Evolutionary conservation across 2,113 vertebrate species (phyloP).

Genomic region (Amphiprion percula): DNA sequence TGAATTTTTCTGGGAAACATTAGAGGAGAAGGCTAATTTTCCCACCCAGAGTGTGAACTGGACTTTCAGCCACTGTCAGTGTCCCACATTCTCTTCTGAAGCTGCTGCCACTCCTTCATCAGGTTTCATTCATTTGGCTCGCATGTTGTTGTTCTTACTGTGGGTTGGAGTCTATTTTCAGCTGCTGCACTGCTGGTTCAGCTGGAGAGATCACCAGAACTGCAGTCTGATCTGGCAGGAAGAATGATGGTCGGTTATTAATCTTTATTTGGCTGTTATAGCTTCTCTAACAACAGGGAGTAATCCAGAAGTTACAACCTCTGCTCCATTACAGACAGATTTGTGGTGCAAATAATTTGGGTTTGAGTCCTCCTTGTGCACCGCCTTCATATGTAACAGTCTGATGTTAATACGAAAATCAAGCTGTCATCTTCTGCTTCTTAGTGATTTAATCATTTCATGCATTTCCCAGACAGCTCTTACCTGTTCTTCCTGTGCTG

Average conservation of each 20-base stretch:
- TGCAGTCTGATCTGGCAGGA: conserved; percentile 24
- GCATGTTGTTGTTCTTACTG: conserved; percentile 41
- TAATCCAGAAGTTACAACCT: conserved; percentile 29
- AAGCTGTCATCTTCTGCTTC: not conserved
- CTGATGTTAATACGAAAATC: not conserved
- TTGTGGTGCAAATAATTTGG: conserved; percentile 8
- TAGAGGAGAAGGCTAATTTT: not conserved
- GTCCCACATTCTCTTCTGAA: conserved; percentile 12
- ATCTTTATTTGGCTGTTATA: conserved; percentile 41
- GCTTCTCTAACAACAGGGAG: conserved; percentile 3
- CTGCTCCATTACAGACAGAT: conserved; percentile 2
- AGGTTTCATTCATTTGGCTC: conserved; percentile 60
- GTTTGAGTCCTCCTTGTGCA: conserved; percentile 9
- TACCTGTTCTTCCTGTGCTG: not conserved
- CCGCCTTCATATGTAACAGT: not conserved
- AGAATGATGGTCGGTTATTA: conserved; percentile 28
- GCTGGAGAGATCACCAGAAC: conserved; percentile 49
- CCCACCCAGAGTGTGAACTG: conserved; percentile 15
- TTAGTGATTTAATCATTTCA: not conserved
- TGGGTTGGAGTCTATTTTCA: conserved; percentile 51
- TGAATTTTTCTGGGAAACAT: conserved; percentile 4
- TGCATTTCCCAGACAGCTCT: conserved; percentile 3
- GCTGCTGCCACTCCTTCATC: conserved; percentile 54
- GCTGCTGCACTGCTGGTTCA: conserved; percentile 42
- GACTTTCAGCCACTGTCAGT: conserved; percentile 4